These are phyloP conservation scores for Vanessa atalanta DNA, from an alignment of 1,140 invertebrate genomes.

Conservation along the genomic window DNA sequence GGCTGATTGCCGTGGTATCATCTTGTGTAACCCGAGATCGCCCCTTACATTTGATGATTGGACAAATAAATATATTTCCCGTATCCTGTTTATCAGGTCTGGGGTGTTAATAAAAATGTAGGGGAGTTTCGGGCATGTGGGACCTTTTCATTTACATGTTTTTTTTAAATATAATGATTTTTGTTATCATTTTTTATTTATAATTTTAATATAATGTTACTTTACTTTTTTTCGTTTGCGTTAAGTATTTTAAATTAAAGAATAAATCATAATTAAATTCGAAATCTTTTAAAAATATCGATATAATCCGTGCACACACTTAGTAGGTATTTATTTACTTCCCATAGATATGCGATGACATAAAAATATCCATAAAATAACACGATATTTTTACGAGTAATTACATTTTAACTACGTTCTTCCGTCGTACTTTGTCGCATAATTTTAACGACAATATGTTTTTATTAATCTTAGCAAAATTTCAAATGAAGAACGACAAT, in stretches of 20 bases:
- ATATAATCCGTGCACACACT: too few species aligned
- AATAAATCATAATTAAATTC: too few species aligned
- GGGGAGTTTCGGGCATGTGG: conserved; percentile 48
- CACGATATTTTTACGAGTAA: not conserved
- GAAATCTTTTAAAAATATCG: too few species aligned
- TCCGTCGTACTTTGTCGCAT: not conserved
- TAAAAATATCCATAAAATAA: too few species aligned
- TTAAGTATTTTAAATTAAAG: too few species aligned
- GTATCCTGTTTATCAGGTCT: conserved; percentile 77
- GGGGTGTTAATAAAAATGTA: conserved; percentile 80
- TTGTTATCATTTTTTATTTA: too few species aligned
- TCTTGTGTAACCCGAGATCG: conserved; percentile 77
- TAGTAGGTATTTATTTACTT: too few species aligned
- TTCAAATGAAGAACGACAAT: too few species aligned
- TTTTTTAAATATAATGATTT: not conserved
- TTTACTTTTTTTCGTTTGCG: too few species aligned
- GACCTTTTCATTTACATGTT: not conserved
- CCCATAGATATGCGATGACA: not conserved
- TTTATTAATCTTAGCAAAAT: too few species aligned
- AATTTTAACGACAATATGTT: too few species aligned
- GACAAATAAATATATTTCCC: conserved; percentile 80
- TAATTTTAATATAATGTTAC: too few species aligned
- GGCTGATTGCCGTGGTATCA: conserved; percentile 69
- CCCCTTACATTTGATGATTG: conserved; percentile 78
- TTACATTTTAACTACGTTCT: not conserved